Base-by-base conservation (phyloP, 2,113 vertebrate species). In the Oxygymnocypris stewartii region DNA sequence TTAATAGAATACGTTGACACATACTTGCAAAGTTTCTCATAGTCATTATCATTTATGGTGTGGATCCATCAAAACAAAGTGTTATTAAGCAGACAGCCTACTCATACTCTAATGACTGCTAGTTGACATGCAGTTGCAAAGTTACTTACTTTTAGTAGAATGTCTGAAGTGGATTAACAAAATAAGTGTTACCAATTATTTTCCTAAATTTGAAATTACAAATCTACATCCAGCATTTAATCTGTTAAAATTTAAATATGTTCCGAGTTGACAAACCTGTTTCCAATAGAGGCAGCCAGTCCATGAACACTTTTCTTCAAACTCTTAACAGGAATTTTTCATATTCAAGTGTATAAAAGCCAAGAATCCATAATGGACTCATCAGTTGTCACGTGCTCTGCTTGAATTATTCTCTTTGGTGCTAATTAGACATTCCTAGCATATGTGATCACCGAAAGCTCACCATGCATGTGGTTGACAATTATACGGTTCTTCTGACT, bases 361-460 rank as follows among this genome's bases (percentile, higher is more conserved):
- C 37, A 61, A 82, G 42, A 67, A 47, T 49, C 23, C 25, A 82
- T 67, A 65, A 65, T 67, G 61, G 40, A 67, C 42, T 40, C 61
- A 65, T 82, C 80, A 28, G 80, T 42, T 67, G 80, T 31, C 42
- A 20, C 47, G 59, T 28, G 37, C 75, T 25, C 42, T 1, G 44
- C 83, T 84, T 79, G 77, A 86, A 81, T 87, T 88, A 88, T 87
- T 86, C 76, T 89, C 69, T 84, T 35, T 54, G 88, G 51, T 65
- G 88, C 81, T 92, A 93, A 92, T 91, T 86, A 87, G 77, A 69
- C 74, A 90, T 88, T 89, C 86, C 88, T 89, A 84, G 69, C 47
- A 74, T 87, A n/a, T n/a, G n/a, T n/a, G n/a, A n/a, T n/a, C n/a
- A n/a, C n/a, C n/a, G n/a, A n/a, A n/a, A n/a, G n/a, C n/a, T n/a